A percentile compares a stretch with the other conserved stretches of the same genome.
Conservation (phyloP, 2,113 vertebrate species). For the Channa argus region DNA sequence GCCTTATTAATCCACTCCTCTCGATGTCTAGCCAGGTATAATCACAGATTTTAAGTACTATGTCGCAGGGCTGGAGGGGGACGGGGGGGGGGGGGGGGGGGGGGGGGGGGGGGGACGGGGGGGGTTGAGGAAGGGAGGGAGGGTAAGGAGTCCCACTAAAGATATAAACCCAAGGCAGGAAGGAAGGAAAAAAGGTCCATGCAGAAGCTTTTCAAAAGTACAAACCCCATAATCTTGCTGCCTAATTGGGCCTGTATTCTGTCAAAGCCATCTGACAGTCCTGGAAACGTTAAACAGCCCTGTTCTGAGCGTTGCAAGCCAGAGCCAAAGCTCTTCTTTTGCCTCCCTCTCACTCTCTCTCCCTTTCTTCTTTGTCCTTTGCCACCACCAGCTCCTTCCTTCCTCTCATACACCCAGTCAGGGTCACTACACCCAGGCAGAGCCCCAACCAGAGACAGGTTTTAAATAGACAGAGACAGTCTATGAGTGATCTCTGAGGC, state of each 20-base stretch:
- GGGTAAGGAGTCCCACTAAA: conserved; percentile 52
- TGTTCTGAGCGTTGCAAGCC: conserved; percentile 13
- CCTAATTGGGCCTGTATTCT: conserved; percentile 73
- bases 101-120: background rate
- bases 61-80: conserved; percentile 22
- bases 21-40: conserved; percentile 79
- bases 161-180: conserved; percentile 57
- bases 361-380: conserved; percentile 42
- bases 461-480: conserved; percentile 66
- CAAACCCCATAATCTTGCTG: conserved; percentile 75
- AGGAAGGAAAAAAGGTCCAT: conserved; percentile 47
- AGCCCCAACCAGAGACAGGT: conserved; percentile 46
- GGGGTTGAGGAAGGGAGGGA: conserved; percentile 24
- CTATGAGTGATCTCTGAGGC: conserved; percentile 2
- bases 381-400: conserved; percentile 62
- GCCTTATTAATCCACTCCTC: conserved; percentile 71
- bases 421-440: conserved; percentile 38
- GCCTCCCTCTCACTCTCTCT: conserved; percentile 11
- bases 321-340: conserved; percentile 41
- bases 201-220: conserved; percentile 69
- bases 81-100: conserved; percentile 7
- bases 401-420: conserved; percentile 44
- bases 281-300: conserved; percentile 74
- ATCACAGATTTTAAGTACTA: conserved; percentile 52
- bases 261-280: conserved; percentile 76